Conservation (phyloP, 1,140 invertebrate genomes). For the Andricus grossulariae region DNA sequence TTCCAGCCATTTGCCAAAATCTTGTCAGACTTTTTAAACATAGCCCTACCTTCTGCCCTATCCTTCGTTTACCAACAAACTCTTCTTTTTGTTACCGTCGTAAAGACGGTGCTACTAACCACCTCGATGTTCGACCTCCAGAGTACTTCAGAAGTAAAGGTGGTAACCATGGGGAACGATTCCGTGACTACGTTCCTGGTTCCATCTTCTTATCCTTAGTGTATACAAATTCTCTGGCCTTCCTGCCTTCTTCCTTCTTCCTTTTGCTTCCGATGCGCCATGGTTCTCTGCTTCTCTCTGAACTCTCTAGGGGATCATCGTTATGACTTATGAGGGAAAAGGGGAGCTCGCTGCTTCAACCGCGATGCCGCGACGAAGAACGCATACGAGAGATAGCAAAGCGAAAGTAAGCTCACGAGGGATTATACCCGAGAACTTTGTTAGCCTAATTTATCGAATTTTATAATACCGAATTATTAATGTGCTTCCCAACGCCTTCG, state of each 20-base stretch:
- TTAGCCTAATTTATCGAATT: conserved; percentile 67
- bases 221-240: conserved; percentile 37
- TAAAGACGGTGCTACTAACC: conserved; percentile 10
- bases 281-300: conserved; percentile 52
- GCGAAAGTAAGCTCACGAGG: conserved; percentile 38
- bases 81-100: neutral
- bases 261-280: conserved; percentile 39
- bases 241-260: conserved; percentile 43
- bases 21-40: conserved; percentile 19
- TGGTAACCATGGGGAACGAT: conserved; percentile 49
- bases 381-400: conserved; percentile 49
- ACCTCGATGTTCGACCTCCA: conserved; percentile 41
- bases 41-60: neutral
- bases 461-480: conserved; percentile 62
- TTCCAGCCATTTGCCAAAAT: conserved; percentile 7
- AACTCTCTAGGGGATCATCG: conserved; percentile 60
- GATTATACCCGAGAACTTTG: conserved; percentile 59
- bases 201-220: conserved; percentile 32
- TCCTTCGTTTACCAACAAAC: conserved; percentile 25
- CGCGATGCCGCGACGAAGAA: conserved; percentile 47
- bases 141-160: conserved; percentile 50
- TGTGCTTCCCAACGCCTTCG: conserved; percentile 47
- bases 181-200: conserved; percentile 38
- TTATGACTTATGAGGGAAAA: conserved; percentile 60
- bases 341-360: conserved; percentile 48